A percentile compares a stretch with the other conserved stretches of the same genome.
Evolutionary conservation across 1,140 invertebrate genomes (phyloP).

Genomic region (Drosophila takahashii): DNA sequence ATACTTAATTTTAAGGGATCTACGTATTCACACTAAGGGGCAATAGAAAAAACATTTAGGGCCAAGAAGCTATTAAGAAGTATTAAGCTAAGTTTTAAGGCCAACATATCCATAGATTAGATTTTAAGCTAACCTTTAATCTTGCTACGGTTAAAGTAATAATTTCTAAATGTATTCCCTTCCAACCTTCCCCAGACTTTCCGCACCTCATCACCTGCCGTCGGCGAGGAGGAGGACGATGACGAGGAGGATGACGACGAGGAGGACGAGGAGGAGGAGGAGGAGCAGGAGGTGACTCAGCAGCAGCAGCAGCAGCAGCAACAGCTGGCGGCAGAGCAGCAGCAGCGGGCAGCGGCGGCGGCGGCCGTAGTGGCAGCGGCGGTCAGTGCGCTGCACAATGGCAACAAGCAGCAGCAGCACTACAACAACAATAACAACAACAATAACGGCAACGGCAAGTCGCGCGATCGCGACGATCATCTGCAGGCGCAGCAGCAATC

Average conservation of each 20-base stretch:
- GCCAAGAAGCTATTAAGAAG: too few relatives aligned
- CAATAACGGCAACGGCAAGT: slow-evolving; percentile 26
- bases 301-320: slow-evolving; percentile 27
- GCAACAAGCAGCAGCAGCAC: slow-evolving; percentile 62
- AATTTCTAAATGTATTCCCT: too few relatives aligned
- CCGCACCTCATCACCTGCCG: too few relatives aligned
- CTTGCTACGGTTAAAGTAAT: too few relatives aligned
- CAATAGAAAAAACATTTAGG: too few relatives aligned
- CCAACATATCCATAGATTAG: too few relatives aligned
- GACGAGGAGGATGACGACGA: slow-evolving; percentile 55
- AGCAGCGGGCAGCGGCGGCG: slow-evolving; percentile 54
- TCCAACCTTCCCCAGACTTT: too few relatives aligned
- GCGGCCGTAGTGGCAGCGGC: slow-evolving; percentile 68
- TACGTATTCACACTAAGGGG: too few relatives aligned
- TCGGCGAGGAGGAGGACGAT: neutral
- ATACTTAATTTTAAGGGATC: too few relatives aligned
- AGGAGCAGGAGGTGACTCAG: slow-evolving; percentile 30
- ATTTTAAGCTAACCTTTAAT: too few relatives aligned
- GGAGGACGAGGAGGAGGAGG: slow-evolving; percentile 30
- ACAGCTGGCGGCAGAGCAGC: slow-evolving; percentile 40
- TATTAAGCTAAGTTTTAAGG: too few relatives aligned
- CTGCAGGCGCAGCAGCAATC: slow-evolving; percentile 24
- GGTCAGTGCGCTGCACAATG: slow-evolving; percentile 66
- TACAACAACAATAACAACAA: slow-evolving; percentile 42
- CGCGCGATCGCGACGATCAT: slow-evolving; percentile 22